Base-by-base conservation (phyloP, 1,140 invertebrate genomes). In the Myzus persicae region DNA sequence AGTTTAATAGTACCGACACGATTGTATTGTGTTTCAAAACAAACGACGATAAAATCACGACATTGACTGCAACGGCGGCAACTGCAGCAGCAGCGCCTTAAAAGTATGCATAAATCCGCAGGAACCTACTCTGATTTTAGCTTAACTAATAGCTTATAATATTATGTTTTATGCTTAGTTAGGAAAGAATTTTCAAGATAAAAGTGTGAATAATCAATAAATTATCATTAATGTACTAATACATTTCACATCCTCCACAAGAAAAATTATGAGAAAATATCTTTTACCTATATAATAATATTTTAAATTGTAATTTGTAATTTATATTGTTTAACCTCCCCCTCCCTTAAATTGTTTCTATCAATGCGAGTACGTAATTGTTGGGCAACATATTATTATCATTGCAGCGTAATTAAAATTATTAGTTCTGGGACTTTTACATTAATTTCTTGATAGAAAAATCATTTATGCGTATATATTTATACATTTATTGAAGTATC, bases 11-110 rank as follows among this genome's bases (percentile, higher is more conserved):
- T n/a, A n/a, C 31, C 31, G 36, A 76, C 59, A 76, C 59, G 59
- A 76, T 76, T n/a, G 59, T 76, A 76, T 76, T 76, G 59, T 76
- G 31, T 76, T 76, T 76, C 31, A 76, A 76, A 76, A 76, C 59
- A 76, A 76, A 76, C 59, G 59, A n/a, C 31, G 1, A 76, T 76
- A 76, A 76, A 76, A 76, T 76, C 59, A 76, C 59, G n/a, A 76
- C 14, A 59, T 76, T 14, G 14, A 76, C 31, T 26, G 31, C 31
- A n/a, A n/a, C 59, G 31, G 59, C 26, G 59, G 14, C 59, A 76
- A 76, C 59, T 76, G 59, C 59, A n/a, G 59, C 4, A 6, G 4
- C 31, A 6, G 14, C 14, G 14, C 14, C n/a, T 2, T 76, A n/a
- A 76, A 76, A n/a, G n/a, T 76, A 18, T n/a, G n/a, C n/a, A 76